Percentiles rank a stretch among this genome's conserved stretches.
phyloP scores from a whole-genome alignment of 2,888 invertebrate species.

The Hymenopus coronatus region DNA sequence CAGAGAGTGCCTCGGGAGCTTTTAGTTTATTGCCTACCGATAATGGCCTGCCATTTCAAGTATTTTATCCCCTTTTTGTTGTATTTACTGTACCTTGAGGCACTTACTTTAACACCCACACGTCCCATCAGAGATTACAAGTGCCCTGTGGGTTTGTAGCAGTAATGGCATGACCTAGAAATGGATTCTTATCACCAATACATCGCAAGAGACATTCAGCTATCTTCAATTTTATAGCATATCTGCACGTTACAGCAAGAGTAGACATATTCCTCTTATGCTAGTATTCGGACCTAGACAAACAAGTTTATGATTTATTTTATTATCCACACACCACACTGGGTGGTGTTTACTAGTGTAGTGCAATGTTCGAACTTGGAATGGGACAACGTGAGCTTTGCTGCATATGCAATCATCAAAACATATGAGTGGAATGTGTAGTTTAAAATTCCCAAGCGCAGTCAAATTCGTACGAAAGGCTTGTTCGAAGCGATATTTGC shows the following conservation, averaged over 20 bases:
- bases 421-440: too few relatives aligned
- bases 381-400: too few relatives aligned
- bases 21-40: not conserved
- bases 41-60: not conserved
- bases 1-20: not conserved
- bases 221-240: not conserved
- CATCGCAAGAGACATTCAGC: not conserved
- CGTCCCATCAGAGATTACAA: too few relatives aligned
- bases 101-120: not conserved
- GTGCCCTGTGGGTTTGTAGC: too few relatives aligned
- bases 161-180: not conserved
- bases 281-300: not conserved
- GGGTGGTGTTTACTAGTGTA: too few relatives aligned
- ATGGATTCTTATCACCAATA: not conserved
- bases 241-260: not conserved
- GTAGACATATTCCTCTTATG: not conserved
- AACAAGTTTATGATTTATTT: not conserved
- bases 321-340: not conserved
- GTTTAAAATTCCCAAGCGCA: too few relatives aligned
- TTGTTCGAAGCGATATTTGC: too few relatives aligned
- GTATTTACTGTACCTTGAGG: not conserved
- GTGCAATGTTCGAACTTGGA: too few relatives aligned
- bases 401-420: too few relatives aligned
- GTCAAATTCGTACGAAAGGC: too few relatives aligned
- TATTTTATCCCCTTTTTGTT: not conserved